These are phyloP conservation scores for Boleophthalmus pectinirostris DNA, from an alignment of 2,113 vertebrate genomes.

Conservation along the genomic window DNA sequence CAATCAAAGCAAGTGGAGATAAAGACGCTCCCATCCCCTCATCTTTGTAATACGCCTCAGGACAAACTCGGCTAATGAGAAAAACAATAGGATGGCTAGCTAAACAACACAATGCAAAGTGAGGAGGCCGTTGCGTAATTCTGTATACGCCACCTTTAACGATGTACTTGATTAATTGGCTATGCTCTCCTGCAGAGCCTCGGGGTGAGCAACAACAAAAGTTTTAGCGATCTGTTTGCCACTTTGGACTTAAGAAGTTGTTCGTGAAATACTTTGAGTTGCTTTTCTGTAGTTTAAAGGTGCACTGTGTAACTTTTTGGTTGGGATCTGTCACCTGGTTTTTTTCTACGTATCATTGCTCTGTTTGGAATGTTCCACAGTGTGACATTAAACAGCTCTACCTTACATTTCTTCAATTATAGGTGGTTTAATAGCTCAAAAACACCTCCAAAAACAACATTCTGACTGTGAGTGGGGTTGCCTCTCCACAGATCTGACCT, in stretches of 20 bases:
- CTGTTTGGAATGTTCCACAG: too few relatives aligned
- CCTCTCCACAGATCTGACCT: too few relatives aligned
- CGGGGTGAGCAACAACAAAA: conserved; percentile 30
- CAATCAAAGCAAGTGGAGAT: conserved; percentile 46
- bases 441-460: too few relatives aligned
- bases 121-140: conserved; percentile 46
- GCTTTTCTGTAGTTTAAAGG: too few relatives aligned
- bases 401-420: too few relatives aligned
- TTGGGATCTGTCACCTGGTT: too few relatives aligned
- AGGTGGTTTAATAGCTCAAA: too few relatives aligned
- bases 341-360: too few relatives aligned
- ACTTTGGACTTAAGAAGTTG: background rate
- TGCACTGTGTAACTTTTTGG: too few relatives aligned
- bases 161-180: conserved; percentile 63
- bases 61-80: conserved; percentile 64
- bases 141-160: conserved; percentile 62
- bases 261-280: background rate
- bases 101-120: conserved; percentile 44
- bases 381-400: too few relatives aligned
- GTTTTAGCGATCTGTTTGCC: conserved; percentile 20
- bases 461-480: too few relatives aligned
- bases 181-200: conserved; percentile 34
- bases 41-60: conserved; percentile 58
- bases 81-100: conserved; percentile 65
- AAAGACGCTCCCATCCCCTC: conserved; percentile 60